Base-by-base conservation (phyloP, 2,888 invertebrate genomes). In the Falcaria lacertinaria region DNA sequence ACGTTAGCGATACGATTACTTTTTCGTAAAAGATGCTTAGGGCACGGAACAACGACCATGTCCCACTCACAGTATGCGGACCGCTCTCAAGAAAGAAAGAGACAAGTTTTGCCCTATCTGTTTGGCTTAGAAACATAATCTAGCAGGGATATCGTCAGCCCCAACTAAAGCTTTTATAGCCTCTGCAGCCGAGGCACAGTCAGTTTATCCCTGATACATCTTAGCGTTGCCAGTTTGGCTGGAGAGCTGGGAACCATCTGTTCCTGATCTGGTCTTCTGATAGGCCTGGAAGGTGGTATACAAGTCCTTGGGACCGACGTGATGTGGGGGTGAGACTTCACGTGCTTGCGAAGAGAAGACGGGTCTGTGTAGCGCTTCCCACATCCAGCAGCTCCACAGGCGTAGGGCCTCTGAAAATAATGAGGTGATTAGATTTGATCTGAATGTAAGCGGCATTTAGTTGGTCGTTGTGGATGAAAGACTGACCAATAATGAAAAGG, bases 351-450 rank as follows among this genome's bases (percentile, higher is more conserved):
- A 0, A 98, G 90, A 39, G 97, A 97, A 41, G 97, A 97, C 0
- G 98, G 98, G 75, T 98, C 98, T 0, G 98, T 98, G 87, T 98
- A 98, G 32, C 97, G 93, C 77, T 98, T 98, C 4, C 92, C 93
- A 70, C 98, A 98, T 1, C 97, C 97, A 0, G 90, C 84, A 14
- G 96, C 93, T 62, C 96, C 96, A 61, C 98, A 98, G 0, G 96
- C 96, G 80, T 97, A 98, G 0, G 98, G 98, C 85, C 97, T 96
- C 95, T 98, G 89, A 0, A 60, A 69, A 44, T 15, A 14, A 39
- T 2, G 15, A 5, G 6, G 0, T 15, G 15, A 28, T 28, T 28
- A 28, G 11, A 1, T 22, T 22, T 22, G 22, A 6, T 2, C n/a
- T n/a, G n/a, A n/a, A n/a, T n/a, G n/a, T n/a, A n/a, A n/a, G n/a